Base-by-base conservation (phyloP, 2,113 vertebrate species). In the Ursus arctos region DNA sequence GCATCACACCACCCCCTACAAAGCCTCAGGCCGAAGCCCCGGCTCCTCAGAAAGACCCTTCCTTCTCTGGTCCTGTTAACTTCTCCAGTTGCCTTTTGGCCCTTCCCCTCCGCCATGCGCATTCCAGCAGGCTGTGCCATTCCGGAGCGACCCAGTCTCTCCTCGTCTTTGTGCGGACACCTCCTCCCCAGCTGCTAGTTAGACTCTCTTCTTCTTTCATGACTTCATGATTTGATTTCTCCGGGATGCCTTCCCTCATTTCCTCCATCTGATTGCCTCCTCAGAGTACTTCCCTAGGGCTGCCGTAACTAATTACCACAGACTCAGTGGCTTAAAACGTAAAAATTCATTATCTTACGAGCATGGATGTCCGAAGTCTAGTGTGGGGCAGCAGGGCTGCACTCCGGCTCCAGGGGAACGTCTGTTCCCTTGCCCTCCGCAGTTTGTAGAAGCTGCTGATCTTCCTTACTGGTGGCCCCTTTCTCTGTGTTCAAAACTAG, bases 21-120 rank as follows among this genome's bases (percentile, higher is more conserved):
- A 8, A 59, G 11, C 31, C 40, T 74, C 21, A 9, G 80, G 47
- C 14, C 2, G 36, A 47, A 31, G 26, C 3, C 3, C 40, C 4
- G 19, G 57, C 51, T 57, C 40, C 36, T 82, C 36, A 18, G 71
- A 14, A 65, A 57, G 72, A 22, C 36, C 31, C 63, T 77, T 40
- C 43, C 21, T 14, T 26, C 3, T 24, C 31, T 26, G 9, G 36
- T 69, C 33, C 57, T 33, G n/a, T 5, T 43, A 9, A 28, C 24
- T 7, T 59, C 12, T 49, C n/a, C 4, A 51, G 4, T 79, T 11
- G 4, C 67, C 49, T 47, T 85, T 85, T 3, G 43, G 49, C 83
- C 31, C 11, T n/a, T 1, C 6, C 3, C 4, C 2, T 0, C 8
- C 9, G 18, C 80, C 11, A 0, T 18, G 24, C 63, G 0, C 11